Conservation (phyloP, 2,888 invertebrate species). For the Oscheius sp. region DNA sequence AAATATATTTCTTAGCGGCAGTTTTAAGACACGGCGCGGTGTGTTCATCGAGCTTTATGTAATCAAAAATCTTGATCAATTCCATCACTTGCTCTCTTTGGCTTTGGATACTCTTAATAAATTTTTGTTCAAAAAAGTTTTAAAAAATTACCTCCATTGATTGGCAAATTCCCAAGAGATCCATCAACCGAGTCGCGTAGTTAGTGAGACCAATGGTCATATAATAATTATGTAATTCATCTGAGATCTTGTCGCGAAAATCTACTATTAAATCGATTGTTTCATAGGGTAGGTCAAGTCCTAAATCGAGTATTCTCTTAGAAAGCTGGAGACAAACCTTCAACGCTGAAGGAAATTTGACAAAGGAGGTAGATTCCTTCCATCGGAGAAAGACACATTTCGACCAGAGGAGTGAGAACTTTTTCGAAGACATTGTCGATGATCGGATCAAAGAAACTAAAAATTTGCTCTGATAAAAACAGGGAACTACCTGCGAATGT, state of each 20-base stretch:
- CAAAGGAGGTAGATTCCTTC: slow-evolving; percentile 45
- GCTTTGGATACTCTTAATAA: slow-evolving; percentile 39
- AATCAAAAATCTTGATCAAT: slow-evolving; percentile 45
- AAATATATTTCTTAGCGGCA: not conserved
- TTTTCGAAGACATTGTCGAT: slow-evolving; percentile 34
- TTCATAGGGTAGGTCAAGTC: slow-evolving; percentile 8
- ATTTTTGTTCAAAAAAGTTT: not conserved
- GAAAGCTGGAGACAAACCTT: slow-evolving; percentile 29
- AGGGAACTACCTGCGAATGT: slow-evolving; percentile 17
- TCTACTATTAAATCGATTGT: slow-evolving; percentile 32
- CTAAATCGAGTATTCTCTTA: not conserved
- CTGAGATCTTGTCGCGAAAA: slow-evolving; percentile 37
- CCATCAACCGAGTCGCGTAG: slow-evolving; percentile 48
- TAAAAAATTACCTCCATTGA: slow-evolving; percentile 35
- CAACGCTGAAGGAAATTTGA: slow-evolving; percentile 40
- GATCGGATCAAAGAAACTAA: slow-evolving; percentile 40
- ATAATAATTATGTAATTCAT: slow-evolving; percentile 46
- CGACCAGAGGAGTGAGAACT: slow-evolving; percentile 38
- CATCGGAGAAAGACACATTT: slow-evolving; percentile 34
- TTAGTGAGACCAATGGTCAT: slow-evolving; percentile 37
- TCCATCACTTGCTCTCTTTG: slow-evolving; percentile 46
- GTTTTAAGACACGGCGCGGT: not conserved
- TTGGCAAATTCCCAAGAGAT: slow-evolving; percentile 44
- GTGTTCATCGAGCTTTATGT: slow-evolving; percentile 43
- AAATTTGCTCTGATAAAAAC: too few species aligned